phyloP scores from a whole-genome alignment of 2,797 vertebrate species.

The Ciconia nigra region DNA sequence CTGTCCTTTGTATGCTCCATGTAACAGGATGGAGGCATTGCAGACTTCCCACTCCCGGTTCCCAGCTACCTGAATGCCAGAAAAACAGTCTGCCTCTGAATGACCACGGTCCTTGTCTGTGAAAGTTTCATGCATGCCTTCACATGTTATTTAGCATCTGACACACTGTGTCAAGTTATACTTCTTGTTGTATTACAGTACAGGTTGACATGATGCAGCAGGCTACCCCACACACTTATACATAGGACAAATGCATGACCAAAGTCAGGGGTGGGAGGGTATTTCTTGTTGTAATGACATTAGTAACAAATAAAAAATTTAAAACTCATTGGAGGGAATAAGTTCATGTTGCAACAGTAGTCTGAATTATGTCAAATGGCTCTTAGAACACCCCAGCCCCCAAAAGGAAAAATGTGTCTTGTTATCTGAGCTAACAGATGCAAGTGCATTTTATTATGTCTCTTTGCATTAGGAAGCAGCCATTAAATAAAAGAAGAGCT shows the following conservation, averaged over 20 bases:
- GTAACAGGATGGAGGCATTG: background rate
- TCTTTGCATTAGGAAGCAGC: constrained; percentile 54
- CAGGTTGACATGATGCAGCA: background rate
- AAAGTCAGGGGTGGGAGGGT: background rate
- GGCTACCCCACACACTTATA: background rate
- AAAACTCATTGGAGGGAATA: background rate
- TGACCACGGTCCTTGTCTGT: background rate
- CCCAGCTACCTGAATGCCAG: background rate
- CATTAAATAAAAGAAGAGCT: constrained; percentile 52
- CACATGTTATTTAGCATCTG: background rate
- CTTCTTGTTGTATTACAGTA: background rate
- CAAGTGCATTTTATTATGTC: constrained; percentile 35
- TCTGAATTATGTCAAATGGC: background rate
- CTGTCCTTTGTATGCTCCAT: background rate
- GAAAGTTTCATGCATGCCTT: background rate
- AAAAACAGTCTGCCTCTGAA: background rate
- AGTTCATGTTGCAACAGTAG: background rate
- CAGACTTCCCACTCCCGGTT: background rate
- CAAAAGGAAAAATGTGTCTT: background rate
- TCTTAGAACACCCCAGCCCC: background rate
- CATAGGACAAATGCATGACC: background rate
- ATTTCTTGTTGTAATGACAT: background rate
- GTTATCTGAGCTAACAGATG: constrained; percentile 9
- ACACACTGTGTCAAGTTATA: background rate
- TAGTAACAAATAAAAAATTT: background rate